phyloP scores from a whole-genome alignment of 2,113 vertebrate genomes.

The Pollimyrus isidori region DNA sequence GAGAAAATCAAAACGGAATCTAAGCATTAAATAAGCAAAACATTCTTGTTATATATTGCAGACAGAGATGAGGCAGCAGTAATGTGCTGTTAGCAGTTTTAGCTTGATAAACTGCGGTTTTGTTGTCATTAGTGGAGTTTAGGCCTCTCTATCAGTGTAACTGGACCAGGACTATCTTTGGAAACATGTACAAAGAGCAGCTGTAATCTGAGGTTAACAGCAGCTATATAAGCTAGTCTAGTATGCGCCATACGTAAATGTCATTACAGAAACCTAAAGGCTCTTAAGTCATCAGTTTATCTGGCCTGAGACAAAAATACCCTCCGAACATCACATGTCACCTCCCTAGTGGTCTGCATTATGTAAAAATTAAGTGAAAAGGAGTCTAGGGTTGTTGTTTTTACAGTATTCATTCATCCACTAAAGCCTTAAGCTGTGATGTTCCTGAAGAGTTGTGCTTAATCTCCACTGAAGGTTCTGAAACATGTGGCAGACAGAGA shows the following conservation, averaged over 20 bases:
- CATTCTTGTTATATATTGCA: neutral
- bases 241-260: neutral
- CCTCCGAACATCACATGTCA: neutral
- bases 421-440: neutral
- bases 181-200: neutral
- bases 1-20: neutral
- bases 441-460: neutral
- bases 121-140: neutral
- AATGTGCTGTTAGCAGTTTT: neutral
- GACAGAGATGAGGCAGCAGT: neutral
- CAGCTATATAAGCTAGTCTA: neutral
- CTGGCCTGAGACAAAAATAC: neutral
- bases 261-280: neutral
- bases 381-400: neutral
- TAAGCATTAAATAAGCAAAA: neutral
- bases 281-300: neutral
- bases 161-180: neutral
- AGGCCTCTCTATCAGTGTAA: neutral
- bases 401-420: neutral
- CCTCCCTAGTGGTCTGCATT: neutral
- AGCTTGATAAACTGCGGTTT: neutral
- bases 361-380: neutral
- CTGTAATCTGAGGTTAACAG: neutral
- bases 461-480: conserved; percentile 6
- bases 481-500: conserved; percentile 1